Percentiles rank a stretch among this genome's conserved stretches.
Evolutionary conservation across 2,797 vertebrate genomes (phyloP).

Genomic region (Glossophaga mutica): DNA sequence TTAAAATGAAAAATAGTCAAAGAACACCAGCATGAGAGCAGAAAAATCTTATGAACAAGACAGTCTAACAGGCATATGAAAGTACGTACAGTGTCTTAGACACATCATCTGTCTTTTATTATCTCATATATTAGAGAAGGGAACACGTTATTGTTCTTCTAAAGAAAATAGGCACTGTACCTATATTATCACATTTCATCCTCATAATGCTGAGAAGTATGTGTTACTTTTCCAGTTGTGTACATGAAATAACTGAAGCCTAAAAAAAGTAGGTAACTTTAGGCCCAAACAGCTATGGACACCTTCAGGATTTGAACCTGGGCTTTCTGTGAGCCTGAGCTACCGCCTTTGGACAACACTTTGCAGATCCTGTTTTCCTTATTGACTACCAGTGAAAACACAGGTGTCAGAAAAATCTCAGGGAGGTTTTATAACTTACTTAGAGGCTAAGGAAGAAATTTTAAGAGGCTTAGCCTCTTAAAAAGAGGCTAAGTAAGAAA

Average conservation of each 20-base stretch:
- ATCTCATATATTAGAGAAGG: background rate
- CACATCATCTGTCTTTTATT: background rate
- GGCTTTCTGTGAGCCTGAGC: background rate
- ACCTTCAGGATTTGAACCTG: background rate
- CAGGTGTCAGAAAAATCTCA: background rate
- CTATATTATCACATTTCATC: background rate
- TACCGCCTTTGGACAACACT: background rate
- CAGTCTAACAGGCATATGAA: background rate
- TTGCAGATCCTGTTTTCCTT: background rate
- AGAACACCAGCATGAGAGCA: background rate
- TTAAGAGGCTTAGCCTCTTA: too few relatives aligned
- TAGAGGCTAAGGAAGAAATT: background rate
- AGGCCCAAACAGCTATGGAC: background rate
- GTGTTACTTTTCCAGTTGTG: background rate
- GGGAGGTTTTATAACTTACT: background rate
- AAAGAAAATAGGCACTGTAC: background rate
- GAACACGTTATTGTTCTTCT: background rate
- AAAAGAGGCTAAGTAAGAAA: background rate
- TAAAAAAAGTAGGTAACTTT: background rate
- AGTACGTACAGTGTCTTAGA: background rate
- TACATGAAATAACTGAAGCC: background rate
- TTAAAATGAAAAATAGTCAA: background rate
- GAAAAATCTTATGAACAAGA: background rate
- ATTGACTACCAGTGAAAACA: background rate
- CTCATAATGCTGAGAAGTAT: background rate